Evolutionary conservation across 1,140 invertebrate genomes (phyloP), one percentile per base, ranked within the genome.

Genomic region (Drosophila malerkotliana): DNA sequence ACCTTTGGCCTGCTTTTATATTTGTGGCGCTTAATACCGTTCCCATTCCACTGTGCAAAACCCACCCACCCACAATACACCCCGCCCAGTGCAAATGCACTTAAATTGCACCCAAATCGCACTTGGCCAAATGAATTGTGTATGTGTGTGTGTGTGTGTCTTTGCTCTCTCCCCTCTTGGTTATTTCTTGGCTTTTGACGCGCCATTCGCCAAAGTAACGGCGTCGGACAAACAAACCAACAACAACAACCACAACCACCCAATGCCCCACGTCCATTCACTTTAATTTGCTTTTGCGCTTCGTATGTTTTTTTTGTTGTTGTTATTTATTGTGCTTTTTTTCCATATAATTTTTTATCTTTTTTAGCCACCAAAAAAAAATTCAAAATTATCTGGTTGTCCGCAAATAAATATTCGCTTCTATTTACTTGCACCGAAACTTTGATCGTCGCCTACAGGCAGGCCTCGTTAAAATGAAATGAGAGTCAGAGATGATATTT

Each of bases 341-440:
- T 18, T 32, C 14, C 54, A 14, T 63, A 53, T 74, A 63, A 63
- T 61, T 52, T 72, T 54, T 68, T 72, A 75, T 66, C 73, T 59
- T 77, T 72, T 77, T 64, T 15, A 51, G 41, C 48, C 72, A 64
- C 56, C 54, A 34, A 45, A 66, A 66, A 56, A 32, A 54, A 79
- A 62, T 60, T 47, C 77, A 56, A 69, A 85, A 73, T 77, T 69
- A 82, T 59, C 71, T 75, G 15, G 7, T 48, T 58, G 24, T 56
- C 44, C 28, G 41, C 48, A 41, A 47, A 53, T 32, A 72, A 72
- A 57, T 71, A 68, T 69, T 47, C 61, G 62, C 60, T 15, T 64
- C 47, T 82, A 71, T 84, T 84, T 80, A 51, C 68, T 69, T 85
- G 81, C 59, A 83, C 79, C 51, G 7, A 78, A 54, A 47, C 15